These are phyloP conservation scores for Spheniscus humboldti DNA, from an alignment of 2,797 vertebrate species.

Conservation along the genomic window DNA sequence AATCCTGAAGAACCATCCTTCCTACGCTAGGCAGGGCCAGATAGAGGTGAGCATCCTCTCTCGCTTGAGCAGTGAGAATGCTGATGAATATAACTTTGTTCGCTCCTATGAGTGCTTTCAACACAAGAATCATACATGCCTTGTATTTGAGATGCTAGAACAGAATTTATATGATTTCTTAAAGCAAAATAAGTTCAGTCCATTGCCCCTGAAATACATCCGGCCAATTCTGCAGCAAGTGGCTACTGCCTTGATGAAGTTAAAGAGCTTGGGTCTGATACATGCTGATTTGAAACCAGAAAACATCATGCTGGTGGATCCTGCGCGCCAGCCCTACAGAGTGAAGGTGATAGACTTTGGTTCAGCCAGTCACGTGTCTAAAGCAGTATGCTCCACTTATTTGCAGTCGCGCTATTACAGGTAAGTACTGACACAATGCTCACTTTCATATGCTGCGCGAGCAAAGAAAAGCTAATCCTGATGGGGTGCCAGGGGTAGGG, in stretches of 20 bases:
- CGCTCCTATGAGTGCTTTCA: constrained; percentile 99
- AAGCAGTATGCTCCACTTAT: constrained; percentile 97
- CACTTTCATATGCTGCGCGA: rapidly evolving
- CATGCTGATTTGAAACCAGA: constrained; percentile 97
- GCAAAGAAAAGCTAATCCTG: not conserved
- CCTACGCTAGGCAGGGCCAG: constrained; percentile 95
- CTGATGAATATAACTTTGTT: constrained; percentile 96
- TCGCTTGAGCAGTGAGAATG: constrained; percentile 94
- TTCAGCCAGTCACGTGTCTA: constrained; percentile 96
- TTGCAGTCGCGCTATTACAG: constrained; percentile 97
- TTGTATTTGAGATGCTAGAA: constrained; percentile 99
- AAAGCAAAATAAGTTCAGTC: constrained; percentile 99
- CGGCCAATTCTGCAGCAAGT: constrained; percentile 97
- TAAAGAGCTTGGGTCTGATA: constrained; percentile 95
- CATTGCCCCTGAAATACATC: constrained; percentile 94
- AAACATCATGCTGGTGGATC: constrained; percentile 98
- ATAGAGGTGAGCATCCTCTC: constrained; percentile 98
- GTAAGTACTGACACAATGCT: constrained; percentile 60
- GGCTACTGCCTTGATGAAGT: constrained; percentile 93
- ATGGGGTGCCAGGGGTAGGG: not conserved
- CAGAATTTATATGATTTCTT: constrained; percentile 98
- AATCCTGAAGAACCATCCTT: constrained; percentile 97
- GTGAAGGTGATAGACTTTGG: constrained; percentile 99
- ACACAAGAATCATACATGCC: constrained; percentile 99
- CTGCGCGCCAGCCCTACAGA: constrained; percentile 90